A percentile compares a stretch with the other conserved stretches of the same genome.
phyloP scores from a whole-genome alignment of 1,140 invertebrate species.

The Drosophila tsacasi region DNA sequence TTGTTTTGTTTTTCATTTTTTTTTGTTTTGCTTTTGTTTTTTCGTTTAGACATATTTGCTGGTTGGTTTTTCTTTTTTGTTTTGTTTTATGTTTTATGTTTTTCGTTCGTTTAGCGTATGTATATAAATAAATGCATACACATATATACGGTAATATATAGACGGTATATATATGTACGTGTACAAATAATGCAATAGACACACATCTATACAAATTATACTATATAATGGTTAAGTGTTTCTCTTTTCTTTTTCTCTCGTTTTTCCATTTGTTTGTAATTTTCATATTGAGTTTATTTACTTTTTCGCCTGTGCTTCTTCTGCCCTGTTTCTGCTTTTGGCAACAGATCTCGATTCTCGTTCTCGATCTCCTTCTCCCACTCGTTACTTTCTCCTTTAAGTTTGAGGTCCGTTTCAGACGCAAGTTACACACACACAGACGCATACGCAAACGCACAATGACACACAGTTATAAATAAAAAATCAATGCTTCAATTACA shows the following conservation, averaged over 20 bases:
- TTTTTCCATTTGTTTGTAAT: conserved; percentile 9
- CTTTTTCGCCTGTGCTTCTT: not conserved
- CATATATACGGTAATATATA: conserved; percentile 64
- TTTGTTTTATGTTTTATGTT: conserved; percentile 26
- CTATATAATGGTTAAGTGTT: conserved; percentile 78
- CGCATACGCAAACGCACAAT: conserved; percentile 6
- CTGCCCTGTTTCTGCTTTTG: conserved; percentile 40
- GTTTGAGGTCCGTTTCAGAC: conserved; percentile 82
- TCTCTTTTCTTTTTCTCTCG: conserved; percentile 45
- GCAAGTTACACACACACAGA: conserved; percentile 64
- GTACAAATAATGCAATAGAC: conserved; percentile 84
- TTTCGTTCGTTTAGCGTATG: conserved; percentile 65
- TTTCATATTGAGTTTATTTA: conserved; percentile 45
- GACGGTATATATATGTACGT: conserved; percentile 63
- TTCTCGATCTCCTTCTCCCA: not conserved
- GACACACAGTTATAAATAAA: conserved; percentile 65
- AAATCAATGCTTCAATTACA: conserved; percentile 82
- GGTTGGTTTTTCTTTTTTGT: conserved; percentile 8
- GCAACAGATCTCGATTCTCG: conserved; percentile 40
- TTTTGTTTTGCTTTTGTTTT: conserved; percentile 39
- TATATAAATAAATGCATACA: conserved; percentile 75
- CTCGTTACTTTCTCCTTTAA: conserved; percentile 51
- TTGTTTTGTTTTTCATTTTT: conserved; percentile 35
- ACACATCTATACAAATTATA: conserved; percentile 84
- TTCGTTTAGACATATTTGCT: conserved; percentile 59